Base-by-base conservation (phyloP, 1,140 invertebrate genomes). In the Cheumatopsyche charites region DNA sequence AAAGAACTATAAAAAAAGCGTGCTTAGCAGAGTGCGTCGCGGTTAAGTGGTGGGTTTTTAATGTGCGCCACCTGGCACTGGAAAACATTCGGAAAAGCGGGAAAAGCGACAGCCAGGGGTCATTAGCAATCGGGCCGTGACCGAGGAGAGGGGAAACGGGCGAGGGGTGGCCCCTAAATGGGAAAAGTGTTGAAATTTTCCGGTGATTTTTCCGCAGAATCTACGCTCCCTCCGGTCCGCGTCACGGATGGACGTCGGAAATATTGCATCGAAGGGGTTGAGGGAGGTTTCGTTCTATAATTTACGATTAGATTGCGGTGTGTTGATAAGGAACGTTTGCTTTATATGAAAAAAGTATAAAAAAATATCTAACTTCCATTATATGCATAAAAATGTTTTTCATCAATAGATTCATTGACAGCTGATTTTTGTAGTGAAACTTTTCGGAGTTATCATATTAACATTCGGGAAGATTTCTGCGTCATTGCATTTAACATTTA, bases 21-120 rank as follows among this genome's bases (percentile, higher is more conserved):
- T 25, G 21, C 55, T 58, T 58, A 21, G 9, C 55, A 21, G 55
- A 58, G 55, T 58, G 55, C 55, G 55, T 58, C 13, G 55, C 55
- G 55, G 55, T 58, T 58, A 58, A 58, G 55, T 58, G 55, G 55
- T 25, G 55, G 25, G 55, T 58, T 58, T 58, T 58, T 58, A 58
- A 58, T 58, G 55, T 58, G 55, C 55, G 55, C 55, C 55, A 58
- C 55, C 55, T 58, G 55, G 55, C 55, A 58, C 55, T 58, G 55
- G 21, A 58, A 58, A 58, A 58, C 55, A 58, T 58, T 58, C 55
- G 55, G 21, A 58, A 58, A 58, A 58, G 21, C 23, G 55, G 55
- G 55, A 21, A 58, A 58, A 58, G 21, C 55, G 55, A 58, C 55
- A 58, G 55, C 55, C 12, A 58, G 29, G 25, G 55, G 55, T 58